These are phyloP conservation scores for Thelaira solivaga DNA, from an alignment of 2,888 invertebrate genomes.

Conservation along the genomic window DNA sequence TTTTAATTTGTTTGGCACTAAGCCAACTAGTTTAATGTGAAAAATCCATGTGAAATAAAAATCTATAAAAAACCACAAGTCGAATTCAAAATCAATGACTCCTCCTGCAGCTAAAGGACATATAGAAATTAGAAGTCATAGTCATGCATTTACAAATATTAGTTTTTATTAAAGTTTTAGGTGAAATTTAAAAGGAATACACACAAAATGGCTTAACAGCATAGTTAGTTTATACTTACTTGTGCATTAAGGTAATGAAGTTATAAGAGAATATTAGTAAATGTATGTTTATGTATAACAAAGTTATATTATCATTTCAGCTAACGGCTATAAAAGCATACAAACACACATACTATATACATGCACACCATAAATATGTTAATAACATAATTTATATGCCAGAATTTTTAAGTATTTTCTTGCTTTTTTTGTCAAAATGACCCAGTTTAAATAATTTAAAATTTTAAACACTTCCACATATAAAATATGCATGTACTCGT, in stretches of 20 bases:
- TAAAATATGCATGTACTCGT: too few relatives aligned
- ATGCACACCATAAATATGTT: constrained; percentile 37
- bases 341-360: too few relatives aligned
- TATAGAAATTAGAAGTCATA: neutral
- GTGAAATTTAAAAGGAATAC: neutral
- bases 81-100: constrained; percentile 71
- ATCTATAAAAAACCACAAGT: constrained; percentile 46
- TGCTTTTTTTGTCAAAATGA: constrained; percentile 24
- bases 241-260: neutral
- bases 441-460: constrained; percentile 48
- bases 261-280: neutral
- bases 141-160: neutral
- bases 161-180: constrained; percentile 23
- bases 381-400: constrained; percentile 69
- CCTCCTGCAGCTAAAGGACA: constrained; percentile 45
- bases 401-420: constrained; percentile 52
- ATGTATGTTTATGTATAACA: neutral
- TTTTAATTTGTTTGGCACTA: constrained; percentile 24
- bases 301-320: neutral
- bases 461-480: neutral
- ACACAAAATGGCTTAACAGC: neutral
- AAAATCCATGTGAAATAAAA: constrained; percentile 30
- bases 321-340: constrained; percentile 24
- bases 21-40: constrained; percentile 40
- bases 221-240: neutral